phyloP scores from a whole-genome alignment of 2,113 vertebrate genomes.

The Thermophis baileyi region DNA sequence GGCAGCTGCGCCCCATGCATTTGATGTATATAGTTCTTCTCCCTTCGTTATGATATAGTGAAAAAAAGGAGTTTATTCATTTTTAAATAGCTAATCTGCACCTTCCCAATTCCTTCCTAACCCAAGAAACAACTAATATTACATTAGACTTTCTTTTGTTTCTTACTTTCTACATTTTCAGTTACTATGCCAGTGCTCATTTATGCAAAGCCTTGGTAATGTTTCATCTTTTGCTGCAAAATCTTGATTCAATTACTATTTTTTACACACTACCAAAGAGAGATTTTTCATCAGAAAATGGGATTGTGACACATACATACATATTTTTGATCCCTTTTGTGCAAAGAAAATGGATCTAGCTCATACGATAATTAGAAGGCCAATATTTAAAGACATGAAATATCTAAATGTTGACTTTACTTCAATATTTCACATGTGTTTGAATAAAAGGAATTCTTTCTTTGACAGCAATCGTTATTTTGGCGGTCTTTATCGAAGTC shows the following conservation, averaged over 20 bases:
- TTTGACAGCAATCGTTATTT: constrained; percentile 48
- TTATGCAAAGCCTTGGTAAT: constrained; percentile 1
- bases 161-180: background rate
- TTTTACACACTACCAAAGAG: constrained; percentile 7
- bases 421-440: constrained; percentile 55
- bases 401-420: constrained; percentile 25
- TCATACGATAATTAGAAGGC: constrained; percentile 34
- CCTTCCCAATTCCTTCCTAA: background rate
- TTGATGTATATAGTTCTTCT: background rate
- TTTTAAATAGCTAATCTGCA: background rate
- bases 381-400: constrained; percentile 15
- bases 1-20: background rate
- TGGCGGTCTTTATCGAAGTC: constrained; percentile 37
- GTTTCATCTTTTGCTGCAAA: constrained; percentile 14
- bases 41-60: background rate
- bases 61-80: background rate
- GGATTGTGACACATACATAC: background rate
- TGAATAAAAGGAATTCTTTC: constrained; percentile 45
- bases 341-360: constrained; percentile 40
- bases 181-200: background rate
- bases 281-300: constrained; percentile 6
- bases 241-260: constrained; percentile 23
- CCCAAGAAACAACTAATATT: background rate
- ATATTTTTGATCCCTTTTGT: constrained; percentile 41
- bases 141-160: background rate